phyloP scores from a whole-genome alignment of 2,113 vertebrate species.

The Leucopsar rothschildi region DNA sequence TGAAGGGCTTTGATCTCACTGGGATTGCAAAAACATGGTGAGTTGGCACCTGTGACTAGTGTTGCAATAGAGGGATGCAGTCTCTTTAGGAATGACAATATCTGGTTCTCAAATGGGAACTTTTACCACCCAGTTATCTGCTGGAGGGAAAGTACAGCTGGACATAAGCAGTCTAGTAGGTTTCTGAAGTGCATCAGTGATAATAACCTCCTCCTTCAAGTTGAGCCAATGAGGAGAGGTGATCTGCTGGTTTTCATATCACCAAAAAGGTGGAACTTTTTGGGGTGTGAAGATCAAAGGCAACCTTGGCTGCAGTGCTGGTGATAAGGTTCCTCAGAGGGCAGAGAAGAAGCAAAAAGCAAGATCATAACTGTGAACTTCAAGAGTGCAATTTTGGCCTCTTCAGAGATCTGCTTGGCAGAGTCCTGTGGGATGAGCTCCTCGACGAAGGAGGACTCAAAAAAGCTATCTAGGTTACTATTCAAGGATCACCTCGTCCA shows the following conservation, averaged over 20 bases:
- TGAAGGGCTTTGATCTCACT: background rate
- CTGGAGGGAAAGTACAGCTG: background rate
- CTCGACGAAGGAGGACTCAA: background rate
- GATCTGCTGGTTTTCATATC: background rate
- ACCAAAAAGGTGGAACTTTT: background rate
- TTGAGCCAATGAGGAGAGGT: background rate
- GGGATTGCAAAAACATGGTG: background rate
- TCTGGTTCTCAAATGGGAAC: background rate
- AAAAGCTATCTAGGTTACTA: background rate
- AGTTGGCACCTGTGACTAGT: accelerated
- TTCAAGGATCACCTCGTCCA: background rate
- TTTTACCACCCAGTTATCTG: background rate
- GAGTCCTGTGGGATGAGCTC: background rate
- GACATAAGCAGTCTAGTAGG: background rate
- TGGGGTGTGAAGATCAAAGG: background rate
- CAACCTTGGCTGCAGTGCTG: background rate
- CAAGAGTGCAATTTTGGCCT: background rate
- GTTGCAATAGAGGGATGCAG: background rate
- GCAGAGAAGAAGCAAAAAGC: background rate
- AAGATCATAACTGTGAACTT: background rate
- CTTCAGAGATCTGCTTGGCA: background rate
- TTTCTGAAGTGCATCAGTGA: background rate
- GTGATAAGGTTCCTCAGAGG: background rate
- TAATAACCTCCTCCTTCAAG: background rate
- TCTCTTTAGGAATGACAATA: background rate